A percentile compares a stretch with the other conserved stretches of the same genome.
Evolutionary conservation across 23 tunicate genomes (phyloP).

Genomic region (Ascidia mentula): DNA sequence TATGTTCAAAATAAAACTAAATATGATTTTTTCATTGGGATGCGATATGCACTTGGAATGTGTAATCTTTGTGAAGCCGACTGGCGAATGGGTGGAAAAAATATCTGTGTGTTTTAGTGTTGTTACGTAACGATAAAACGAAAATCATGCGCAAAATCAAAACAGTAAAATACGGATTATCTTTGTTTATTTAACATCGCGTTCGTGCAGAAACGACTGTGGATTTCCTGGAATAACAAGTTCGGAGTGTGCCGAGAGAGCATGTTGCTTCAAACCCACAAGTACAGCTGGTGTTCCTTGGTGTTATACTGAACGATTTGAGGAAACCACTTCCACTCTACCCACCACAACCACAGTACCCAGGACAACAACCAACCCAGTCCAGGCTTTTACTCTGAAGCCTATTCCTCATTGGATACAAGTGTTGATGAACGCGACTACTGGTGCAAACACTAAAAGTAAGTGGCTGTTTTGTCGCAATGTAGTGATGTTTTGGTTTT

Average conservation of each 20-base stretch:
- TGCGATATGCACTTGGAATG: too few species aligned
- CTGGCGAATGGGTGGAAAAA: too few species aligned
- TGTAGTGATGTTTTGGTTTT: neutral
- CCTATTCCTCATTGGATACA: constrained; percentile 22
- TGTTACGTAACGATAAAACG: too few species aligned
- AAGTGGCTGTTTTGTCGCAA: neutral
- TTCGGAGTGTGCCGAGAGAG: constrained; percentile 16
- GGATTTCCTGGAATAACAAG: constrained; percentile 34
- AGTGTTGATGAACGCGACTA: constrained; percentile 16
- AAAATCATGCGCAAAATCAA: too few species aligned
- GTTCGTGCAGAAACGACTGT: constrained; percentile 37
- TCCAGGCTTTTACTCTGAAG: too few species aligned
- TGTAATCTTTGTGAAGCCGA: too few species aligned
- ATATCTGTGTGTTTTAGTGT: too few species aligned
- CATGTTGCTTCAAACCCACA: constrained; percentile 37
- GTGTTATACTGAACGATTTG: constrained; percentile 36
- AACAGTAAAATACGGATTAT: constrained; percentile 4
- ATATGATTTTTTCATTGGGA: too few species aligned
- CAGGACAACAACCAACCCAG: neutral
- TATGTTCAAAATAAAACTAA: too few species aligned
- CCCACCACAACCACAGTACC: constrained; percentile 8
- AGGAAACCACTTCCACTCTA: constrained; percentile 27
- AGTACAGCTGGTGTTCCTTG: constrained; percentile 29
- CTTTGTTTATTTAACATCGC: neutral
- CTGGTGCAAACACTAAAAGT: constrained; percentile 8